Conservation (phyloP, 92 coral and sea anemone genomes). For the Diadumene lineata region DNA sequence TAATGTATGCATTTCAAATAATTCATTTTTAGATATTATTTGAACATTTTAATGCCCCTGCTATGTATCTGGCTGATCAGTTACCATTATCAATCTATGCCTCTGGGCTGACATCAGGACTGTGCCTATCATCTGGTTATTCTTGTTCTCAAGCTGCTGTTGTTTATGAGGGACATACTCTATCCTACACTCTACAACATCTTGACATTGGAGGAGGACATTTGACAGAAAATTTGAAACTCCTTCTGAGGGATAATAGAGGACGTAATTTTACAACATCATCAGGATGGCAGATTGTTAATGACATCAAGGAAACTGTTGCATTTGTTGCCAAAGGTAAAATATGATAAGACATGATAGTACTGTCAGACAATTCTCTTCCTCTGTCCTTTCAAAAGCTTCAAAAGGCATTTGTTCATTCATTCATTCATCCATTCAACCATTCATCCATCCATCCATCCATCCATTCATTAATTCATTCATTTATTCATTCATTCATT, state of each 20-base stretch:
- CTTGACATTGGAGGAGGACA: slow-evolving; percentile 90
- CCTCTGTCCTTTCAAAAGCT: too few relatives aligned
- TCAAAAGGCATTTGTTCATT: too few relatives aligned
- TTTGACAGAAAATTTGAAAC: slow-evolving; percentile 84
- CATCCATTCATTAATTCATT: too few relatives aligned
- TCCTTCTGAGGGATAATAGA: slow-evolving; percentile 73
- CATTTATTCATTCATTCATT: too few relatives aligned
- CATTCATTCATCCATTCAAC: too few relatives aligned
- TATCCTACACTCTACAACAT: slow-evolving; percentile 76
- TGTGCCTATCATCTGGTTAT: slow-evolving; percentile 90
- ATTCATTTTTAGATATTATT: slow-evolving; percentile 85
- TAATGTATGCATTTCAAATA: too few relatives aligned
- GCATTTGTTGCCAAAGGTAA: slow-evolving; percentile 91
- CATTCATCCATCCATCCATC: too few relatives aligned
- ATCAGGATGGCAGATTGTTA: slow-evolving; percentile 99
- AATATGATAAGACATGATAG: neutral
- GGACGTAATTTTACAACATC: slow-evolving; percentile 85
- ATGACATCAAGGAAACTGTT: slow-evolving; percentile 79
- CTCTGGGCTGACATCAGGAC: slow-evolving; percentile 84
- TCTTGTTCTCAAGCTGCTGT: slow-evolving; percentile 94
- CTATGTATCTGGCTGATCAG: slow-evolving; percentile 89
- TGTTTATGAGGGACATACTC: slow-evolving; percentile 86
- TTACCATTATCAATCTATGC: slow-evolving; percentile 81
- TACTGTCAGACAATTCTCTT: neutral
- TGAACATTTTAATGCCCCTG: slow-evolving; percentile 91